Conservation (phyloP, 1,140 invertebrate genomes). For the Tribolium madens region DNA sequence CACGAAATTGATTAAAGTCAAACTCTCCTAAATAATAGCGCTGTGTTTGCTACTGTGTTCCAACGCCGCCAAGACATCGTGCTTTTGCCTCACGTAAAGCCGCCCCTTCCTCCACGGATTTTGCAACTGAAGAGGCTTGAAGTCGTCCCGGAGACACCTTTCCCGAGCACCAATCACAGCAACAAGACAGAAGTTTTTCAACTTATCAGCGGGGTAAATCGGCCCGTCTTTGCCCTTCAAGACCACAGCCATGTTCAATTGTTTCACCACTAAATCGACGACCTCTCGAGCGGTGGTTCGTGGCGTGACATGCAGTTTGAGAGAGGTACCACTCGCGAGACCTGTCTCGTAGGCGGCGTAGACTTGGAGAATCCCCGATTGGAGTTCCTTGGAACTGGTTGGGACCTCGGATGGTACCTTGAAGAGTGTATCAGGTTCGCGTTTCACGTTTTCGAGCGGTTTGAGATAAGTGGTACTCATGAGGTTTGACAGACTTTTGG, state of each 20-base stretch:
- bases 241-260: constrained; percentile 92
- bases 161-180: constrained; percentile 94
- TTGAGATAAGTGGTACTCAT: constrained; percentile 66
- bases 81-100: constrained; percentile 90
- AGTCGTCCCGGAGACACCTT: constrained; percentile 91
- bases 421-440: constrained; percentile 53
- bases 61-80: constrained; percentile 87
- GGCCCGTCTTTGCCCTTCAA: constrained; percentile 88
- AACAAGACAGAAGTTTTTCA: constrained; percentile 92
- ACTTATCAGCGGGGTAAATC: constrained; percentile 83
- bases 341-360: constrained; percentile 96
- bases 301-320: constrained; percentile 92
- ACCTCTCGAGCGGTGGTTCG: constrained; percentile 93
- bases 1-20: constrained; percentile 4
- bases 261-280: constrained; percentile 92
- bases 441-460: constrained; percentile 58
- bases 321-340: constrained; percentile 88
- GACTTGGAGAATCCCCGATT: constrained; percentile 77
- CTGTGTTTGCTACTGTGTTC: constrained; percentile 85
- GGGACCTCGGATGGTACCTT: constrained; percentile 55
- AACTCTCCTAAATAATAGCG: constrained; percentile 68
- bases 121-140: constrained; percentile 90
- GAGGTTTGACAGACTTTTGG: constrained; percentile 72
- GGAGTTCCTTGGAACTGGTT: constrained; percentile 55
- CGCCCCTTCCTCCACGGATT: constrained; percentile 95